These are phyloP conservation scores for Lanius collurio DNA, from an alignment of 2,113 vertebrate genomes.

Conservation along the genomic window DNA sequence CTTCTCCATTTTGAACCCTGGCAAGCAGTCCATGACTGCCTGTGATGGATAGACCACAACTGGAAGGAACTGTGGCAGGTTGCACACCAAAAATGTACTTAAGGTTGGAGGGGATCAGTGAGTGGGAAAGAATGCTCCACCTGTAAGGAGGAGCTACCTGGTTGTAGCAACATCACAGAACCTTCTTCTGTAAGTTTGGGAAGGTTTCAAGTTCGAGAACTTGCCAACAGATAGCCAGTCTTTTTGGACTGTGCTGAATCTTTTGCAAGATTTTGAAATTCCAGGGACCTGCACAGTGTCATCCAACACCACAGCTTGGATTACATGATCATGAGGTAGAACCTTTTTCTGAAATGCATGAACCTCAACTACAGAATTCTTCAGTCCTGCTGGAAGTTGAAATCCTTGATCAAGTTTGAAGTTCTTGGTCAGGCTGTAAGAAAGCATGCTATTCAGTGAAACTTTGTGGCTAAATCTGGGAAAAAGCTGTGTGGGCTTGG, in stretches of 20 bases:
- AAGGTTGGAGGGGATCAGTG: rapidly evolving
- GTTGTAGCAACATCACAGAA: not conserved
- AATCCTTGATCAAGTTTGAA: not conserved
- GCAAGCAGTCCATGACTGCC: not conserved
- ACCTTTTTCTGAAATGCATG: not conserved
- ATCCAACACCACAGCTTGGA: not conserved
- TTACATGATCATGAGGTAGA: not conserved
- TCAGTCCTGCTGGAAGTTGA: not conserved
- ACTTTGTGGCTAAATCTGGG: not conserved
- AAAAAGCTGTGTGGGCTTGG: not conserved
- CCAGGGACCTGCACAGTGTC: not conserved
- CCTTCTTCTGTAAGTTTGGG: not conserved
- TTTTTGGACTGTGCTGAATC: not conserved
- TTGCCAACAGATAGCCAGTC: not conserved
- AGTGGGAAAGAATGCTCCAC: not conserved
- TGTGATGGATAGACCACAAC: not conserved
- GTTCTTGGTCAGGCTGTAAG: not conserved
- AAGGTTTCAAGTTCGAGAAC: not conserved
- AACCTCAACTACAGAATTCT: not conserved
- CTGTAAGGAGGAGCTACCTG: not conserved
- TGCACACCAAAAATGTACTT: not conserved
- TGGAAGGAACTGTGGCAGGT: not conserved
- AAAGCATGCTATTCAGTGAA: not conserved
- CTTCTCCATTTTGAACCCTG: not conserved
- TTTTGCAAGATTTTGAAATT: rapidly evolving